Conservation (phyloP, 2,888 invertebrate species). For the Pyrochroa serraticornis region DNA sequence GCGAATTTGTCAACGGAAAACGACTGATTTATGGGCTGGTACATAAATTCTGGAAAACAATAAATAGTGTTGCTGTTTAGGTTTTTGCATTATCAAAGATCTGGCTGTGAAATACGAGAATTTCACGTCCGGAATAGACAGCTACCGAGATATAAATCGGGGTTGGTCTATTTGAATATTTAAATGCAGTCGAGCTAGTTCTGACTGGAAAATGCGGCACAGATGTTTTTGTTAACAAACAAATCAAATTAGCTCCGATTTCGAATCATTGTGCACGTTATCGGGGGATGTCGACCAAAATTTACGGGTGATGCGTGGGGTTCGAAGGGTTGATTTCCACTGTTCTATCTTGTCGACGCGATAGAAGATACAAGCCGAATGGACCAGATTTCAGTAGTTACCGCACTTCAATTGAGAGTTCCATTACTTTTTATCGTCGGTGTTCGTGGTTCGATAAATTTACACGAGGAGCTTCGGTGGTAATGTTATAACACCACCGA, state of each 20-base stretch:
- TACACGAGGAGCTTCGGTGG: too few relatives aligned
- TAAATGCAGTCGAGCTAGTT: slow-evolving; percentile 28
- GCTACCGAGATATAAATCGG: slow-evolving; percentile 32
- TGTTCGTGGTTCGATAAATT: too few relatives aligned
- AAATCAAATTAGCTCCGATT: slow-evolving; percentile 2
- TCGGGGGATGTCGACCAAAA: neutral
- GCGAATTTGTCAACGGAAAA: slow-evolving; percentile 15
- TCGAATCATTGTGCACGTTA: too few relatives aligned
- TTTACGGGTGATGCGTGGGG: neutral
- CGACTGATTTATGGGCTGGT: slow-evolving; percentile 20
- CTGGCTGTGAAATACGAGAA: slow-evolving; percentile 22
- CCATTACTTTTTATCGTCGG: slow-evolving; percentile 16
- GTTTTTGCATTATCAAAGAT: slow-evolving; percentile 26
- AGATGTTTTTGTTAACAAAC: slow-evolving; percentile 6
- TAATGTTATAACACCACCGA: too few relatives aligned
- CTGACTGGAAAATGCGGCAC: slow-evolving; percentile 22
- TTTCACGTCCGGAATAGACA: slow-evolving; percentile 27
- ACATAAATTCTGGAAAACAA: slow-evolving; percentile 22
- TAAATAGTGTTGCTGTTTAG: slow-evolving; percentile 20
- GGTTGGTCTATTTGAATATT: slow-evolving; percentile 32
- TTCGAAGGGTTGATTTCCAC: neutral
- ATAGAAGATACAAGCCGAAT: slow-evolving; percentile 20
- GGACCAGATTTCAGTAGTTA: slow-evolving; percentile 21
- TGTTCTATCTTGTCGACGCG: slow-evolving; percentile 19
- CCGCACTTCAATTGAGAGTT: slow-evolving; percentile 22